Percentiles rank a stretch among this genome's conserved stretches.
These are phyloP conservation scores for Cryptoleucopteryx plumbea DNA, from an alignment of 2,113 vertebrate genomes.

Conservation along the genomic window DNA sequence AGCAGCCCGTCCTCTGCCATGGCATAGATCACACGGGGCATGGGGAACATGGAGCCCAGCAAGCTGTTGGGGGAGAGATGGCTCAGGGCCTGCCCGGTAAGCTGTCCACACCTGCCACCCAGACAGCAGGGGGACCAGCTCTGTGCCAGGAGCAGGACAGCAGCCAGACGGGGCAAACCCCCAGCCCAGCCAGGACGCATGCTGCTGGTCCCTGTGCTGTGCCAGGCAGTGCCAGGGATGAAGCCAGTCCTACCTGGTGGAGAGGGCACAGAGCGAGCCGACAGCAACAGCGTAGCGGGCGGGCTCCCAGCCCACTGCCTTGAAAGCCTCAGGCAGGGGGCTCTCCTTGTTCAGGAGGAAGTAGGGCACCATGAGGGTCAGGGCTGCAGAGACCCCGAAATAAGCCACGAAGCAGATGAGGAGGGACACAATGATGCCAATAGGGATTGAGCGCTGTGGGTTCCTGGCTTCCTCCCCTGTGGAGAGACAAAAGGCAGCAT, in stretches of 20 bases:
- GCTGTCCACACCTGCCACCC: background rate
- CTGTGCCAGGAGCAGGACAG: background rate
- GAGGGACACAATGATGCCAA: slow-evolving; percentile 91
- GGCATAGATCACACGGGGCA: slow-evolving; percentile 95
- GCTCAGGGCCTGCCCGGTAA: background rate
- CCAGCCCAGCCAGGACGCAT: background rate
- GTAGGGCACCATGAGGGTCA: slow-evolving; percentile 97
- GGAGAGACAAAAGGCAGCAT: background rate
- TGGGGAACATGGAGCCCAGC: slow-evolving; percentile 96
- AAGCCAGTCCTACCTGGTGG: slow-evolving; percentile 82
- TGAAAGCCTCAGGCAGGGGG: slow-evolving; percentile 91
- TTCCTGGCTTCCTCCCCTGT: slow-evolving; percentile 94
- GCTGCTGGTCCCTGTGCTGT: background rate
- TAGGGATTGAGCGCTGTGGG: slow-evolving; percentile 90
- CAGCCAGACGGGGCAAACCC: background rate
- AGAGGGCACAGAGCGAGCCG: slow-evolving; percentile 94
- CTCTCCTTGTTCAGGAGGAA: slow-evolving; percentile 84
- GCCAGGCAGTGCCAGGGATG: background rate
- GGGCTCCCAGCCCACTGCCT: slow-evolving; percentile 80
- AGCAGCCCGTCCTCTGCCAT: slow-evolving; percentile 96
- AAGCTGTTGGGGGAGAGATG: slow-evolving; percentile 71
- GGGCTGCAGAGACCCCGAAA: slow-evolving; percentile 89
- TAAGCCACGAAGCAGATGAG: slow-evolving; percentile 94
- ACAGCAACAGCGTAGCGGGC: slow-evolving; percentile 88
- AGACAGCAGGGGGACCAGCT: rapidly evolving